Evolutionary conservation across 2,888 invertebrate species (phyloP).

Genomic region (Acleris emargana): DNA sequence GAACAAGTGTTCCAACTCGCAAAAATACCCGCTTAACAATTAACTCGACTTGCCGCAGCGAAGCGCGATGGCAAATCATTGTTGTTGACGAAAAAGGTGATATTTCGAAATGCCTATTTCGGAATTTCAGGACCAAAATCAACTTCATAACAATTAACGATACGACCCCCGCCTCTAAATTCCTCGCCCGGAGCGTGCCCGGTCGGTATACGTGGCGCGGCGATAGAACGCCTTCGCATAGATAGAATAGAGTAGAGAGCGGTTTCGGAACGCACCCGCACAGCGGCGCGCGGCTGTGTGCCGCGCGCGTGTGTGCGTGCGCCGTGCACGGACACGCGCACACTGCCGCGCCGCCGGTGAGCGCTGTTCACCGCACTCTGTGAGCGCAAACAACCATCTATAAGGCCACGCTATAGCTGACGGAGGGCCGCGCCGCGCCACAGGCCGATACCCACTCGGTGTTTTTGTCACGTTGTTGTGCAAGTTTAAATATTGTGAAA

Average conservation of each 20-base stretch:
- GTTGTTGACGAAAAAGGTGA: constrained; percentile 72
- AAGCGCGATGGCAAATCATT: constrained; percentile 45
- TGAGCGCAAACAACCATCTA: constrained; percentile 85
- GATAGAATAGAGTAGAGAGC: constrained; percentile 85
- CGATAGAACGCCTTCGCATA: constrained; percentile 84
- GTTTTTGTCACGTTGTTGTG: constrained; percentile 50
- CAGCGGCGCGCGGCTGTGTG: constrained; percentile 58
- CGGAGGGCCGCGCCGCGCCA: constrained; percentile 74
- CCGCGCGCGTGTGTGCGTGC: constrained; percentile 53
- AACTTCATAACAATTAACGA: constrained; percentile 85
- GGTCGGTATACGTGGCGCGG: constrained; percentile 77
- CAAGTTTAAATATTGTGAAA: constrained; percentile 29
- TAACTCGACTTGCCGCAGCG: constrained; percentile 41
- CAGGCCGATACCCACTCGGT: constrained; percentile 61
- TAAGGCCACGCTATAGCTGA: constrained; percentile 84
- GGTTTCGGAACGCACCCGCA: constrained; percentile 83
- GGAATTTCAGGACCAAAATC: constrained; percentile 84
- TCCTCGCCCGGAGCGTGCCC: constrained; percentile 83
- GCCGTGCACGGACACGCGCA: constrained; percentile 61
- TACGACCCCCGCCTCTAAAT: constrained; percentile 84
- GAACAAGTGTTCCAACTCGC: constrained; percentile 37
- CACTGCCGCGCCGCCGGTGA: constrained; percentile 76
- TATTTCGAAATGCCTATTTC: constrained; percentile 82
- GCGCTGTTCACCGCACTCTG: constrained; percentile 85
- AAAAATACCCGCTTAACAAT: constrained; percentile 44